Evolutionary conservation across 2,888 invertebrate genomes (phyloP).

Genomic region (Drosophila vallismaia): DNA sequence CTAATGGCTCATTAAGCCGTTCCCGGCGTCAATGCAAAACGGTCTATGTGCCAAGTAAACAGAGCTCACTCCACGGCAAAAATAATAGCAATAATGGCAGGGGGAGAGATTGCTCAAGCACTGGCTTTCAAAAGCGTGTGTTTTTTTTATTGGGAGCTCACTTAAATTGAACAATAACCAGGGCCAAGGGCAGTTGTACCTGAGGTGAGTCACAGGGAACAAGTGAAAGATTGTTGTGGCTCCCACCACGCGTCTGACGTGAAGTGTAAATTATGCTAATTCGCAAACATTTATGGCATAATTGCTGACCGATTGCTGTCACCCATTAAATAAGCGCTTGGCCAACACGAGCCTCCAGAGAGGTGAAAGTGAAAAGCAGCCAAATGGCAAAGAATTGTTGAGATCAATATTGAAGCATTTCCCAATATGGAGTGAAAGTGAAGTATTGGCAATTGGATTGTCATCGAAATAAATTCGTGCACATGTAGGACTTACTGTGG

Average conservation of each 20-base stretch:
- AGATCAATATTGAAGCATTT: not conserved
- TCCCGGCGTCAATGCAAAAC: slow-evolving; percentile 3
- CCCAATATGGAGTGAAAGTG: slow-evolving; percentile 47
- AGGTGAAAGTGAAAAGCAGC: slow-evolving; percentile 66
- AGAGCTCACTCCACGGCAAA: slow-evolving; percentile 15
- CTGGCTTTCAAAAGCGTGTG: slow-evolving; percentile 3
- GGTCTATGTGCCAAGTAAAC: slow-evolving; percentile 13
- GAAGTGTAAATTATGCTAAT: slow-evolving; percentile 73
- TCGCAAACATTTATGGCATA: slow-evolving; percentile 69
- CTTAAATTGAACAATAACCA: slow-evolving; percentile 1
- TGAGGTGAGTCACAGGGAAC: slow-evolving; percentile 5
- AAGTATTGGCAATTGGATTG: slow-evolving; percentile 16
- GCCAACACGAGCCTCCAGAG: slow-evolving; percentile 2
- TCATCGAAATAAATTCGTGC: not conserved
- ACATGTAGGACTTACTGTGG: not conserved
- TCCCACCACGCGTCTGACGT: slow-evolving; percentile 2
- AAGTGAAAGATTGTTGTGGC: slow-evolving; percentile 14
- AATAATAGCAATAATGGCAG: slow-evolving; percentile 21
- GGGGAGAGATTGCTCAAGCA: slow-evolving; percentile 8
- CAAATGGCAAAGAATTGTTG: slow-evolving; percentile 39
- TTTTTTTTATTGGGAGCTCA: slow-evolving; percentile 4
- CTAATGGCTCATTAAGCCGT: slow-evolving; percentile 49
- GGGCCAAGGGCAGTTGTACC: not conserved
- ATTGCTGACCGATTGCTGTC: slow-evolving; percentile 49
- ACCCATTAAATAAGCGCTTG: slow-evolving; percentile 59